Evolutionary conservation across 1,140 invertebrate genomes (phyloP), one percentile per base, ranked within the genome.

Genomic region (Drosophila ficusphila): DNA sequence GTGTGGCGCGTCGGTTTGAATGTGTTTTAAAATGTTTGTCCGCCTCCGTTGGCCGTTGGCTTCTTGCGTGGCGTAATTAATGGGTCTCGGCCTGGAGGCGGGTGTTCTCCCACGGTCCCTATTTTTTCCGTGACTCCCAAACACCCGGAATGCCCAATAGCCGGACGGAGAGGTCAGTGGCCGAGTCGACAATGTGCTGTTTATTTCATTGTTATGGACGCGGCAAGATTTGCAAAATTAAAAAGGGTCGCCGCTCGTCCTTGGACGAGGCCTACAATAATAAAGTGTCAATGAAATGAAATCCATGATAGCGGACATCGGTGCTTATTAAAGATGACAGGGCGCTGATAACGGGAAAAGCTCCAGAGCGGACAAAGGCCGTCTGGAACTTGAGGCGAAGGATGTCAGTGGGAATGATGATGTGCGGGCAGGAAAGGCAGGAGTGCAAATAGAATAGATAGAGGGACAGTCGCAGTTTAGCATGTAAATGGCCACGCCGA

Each of bases 311-410:
- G 73, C 78, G 64, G 56, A 75, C 82, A 88, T 82, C 79, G 82
- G 73, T 65, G 81, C 82, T 88, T 86, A 88, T 88, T 88, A 88
- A 88, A 88, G 82, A 88, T 88, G 82, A 82, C 73, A 82, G 74
- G 33, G 11, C 48, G 70, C 69, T 71, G 82, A 88, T 88, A 88
- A 71, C 65, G 65, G 23, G 47, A 23, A 57, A 58, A 68, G 47
- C 57, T 70, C 19, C 23, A 21, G 8, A 33, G 39, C n/a, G 79
- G 71, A 78, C 60, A 71, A 72, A 61, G 23, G 54, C 25, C 31
- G 38, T 18, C 49, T 52, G 38, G 46, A 54, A 61, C 54, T 68
- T 72, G 73, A 71, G 46, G 48, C 29, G 53, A 54, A 71, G 41
- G 57, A 56, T 46, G 48, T 38, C 44, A 38, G 16, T 34, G 25